These are phyloP conservation scores for Phaedon cochleariae DNA, from an alignment of 2,888 invertebrate genomes.

Conservation along the genomic window DNA sequence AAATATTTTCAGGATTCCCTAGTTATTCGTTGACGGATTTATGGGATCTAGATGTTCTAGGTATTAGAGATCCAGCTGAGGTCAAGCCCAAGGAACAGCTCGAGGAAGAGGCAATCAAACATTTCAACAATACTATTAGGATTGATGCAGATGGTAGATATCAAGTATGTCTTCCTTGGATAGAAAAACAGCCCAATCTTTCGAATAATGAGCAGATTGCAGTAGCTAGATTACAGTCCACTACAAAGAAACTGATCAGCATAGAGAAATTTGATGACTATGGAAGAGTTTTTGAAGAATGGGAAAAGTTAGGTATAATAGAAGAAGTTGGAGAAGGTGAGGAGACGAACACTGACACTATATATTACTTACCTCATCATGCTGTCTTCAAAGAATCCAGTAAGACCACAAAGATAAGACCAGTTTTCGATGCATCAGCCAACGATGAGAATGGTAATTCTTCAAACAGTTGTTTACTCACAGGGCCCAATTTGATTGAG, in stretches of 20 bases:
- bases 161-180: not conserved
- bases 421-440: slow-evolving; percentile 47
- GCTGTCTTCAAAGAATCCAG: slow-evolving; percentile 41
- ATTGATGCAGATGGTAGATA: not conserved
- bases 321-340: not conserved
- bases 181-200: not conserved
- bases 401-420: slow-evolving; percentile 43
- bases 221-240: not conserved
- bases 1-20: not conserved
- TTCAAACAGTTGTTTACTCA: slow-evolving; percentile 46
- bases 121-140: not conserved
- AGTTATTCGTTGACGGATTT: not conserved
- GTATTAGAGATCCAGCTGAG: not conserved
- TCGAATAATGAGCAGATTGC: not conserved
- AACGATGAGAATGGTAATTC: slow-evolving; percentile 36
- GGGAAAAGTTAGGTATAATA: slow-evolving; percentile 5
- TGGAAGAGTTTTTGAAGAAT: not conserved
- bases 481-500: slow-evolving; percentile 47
- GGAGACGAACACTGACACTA: too few species aligned
- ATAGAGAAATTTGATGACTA: not conserved
- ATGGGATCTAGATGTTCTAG: not conserved
- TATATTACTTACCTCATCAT: slow-evolving; percentile 35
- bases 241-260: not conserved
- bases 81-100: not conserved
- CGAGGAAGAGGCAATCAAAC: not conserved